phyloP scores from a whole-genome alignment of 2,797 vertebrate species.

The Lutjanus argentimaculatus region DNA sequence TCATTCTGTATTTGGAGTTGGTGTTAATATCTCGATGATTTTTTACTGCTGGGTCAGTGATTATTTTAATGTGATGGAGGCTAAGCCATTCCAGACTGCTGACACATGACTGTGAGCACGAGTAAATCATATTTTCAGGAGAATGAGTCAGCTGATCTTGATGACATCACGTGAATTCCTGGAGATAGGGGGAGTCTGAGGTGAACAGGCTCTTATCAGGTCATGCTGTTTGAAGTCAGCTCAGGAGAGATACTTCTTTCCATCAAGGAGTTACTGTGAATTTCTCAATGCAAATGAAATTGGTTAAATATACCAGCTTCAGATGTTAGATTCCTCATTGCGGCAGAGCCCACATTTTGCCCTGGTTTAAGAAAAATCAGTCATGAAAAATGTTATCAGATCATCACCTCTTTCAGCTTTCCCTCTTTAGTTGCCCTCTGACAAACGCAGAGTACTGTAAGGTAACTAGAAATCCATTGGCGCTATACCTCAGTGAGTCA shows the following conservation, averaged over 20 bases:
- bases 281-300: constrained; percentile 50
- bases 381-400: constrained; percentile 60
- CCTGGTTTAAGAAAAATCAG: neutral
- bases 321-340: constrained; percentile 26
- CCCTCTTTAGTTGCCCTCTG: constrained; percentile 33
- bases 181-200: constrained; percentile 57
- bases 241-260: constrained; percentile 15
- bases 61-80: constrained; percentile 50
- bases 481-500: constrained; percentile 65
- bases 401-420: constrained; percentile 43
- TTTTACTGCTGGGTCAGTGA: constrained; percentile 60
- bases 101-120: constrained; percentile 42
- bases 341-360: neutral
- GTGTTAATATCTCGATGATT: constrained; percentile 52
- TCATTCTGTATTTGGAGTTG: constrained; percentile 35
- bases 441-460: constrained; percentile 49
- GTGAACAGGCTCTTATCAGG: constrained; percentile 55
- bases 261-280: constrained; percentile 31
- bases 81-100: constrained; percentile 54
- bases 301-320: constrained; percentile 18
- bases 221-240: constrained; percentile 59
- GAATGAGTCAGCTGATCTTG: constrained; percentile 46
- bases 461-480: constrained; percentile 67
- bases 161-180: constrained; percentile 65
- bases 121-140: constrained; percentile 56